Evolutionary conservation across 1,140 invertebrate genomes (phyloP).

Genomic region (Microvelia longipes): DNA sequence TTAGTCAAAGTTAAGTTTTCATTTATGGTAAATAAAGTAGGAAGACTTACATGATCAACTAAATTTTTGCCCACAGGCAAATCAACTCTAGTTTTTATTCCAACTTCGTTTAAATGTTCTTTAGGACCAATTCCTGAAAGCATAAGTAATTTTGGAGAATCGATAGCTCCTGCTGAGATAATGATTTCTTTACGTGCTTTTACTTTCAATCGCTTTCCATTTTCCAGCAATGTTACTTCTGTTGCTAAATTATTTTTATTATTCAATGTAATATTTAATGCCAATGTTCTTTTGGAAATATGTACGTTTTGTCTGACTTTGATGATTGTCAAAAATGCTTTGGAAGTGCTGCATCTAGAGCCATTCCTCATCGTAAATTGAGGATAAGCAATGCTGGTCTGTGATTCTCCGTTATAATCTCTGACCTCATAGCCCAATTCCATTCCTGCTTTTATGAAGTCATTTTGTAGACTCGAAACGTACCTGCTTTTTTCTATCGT

Average conservation of each 20-base stretch:
- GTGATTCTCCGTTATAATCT: conserved; percentile 35
- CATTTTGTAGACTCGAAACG: conserved; percentile 35
- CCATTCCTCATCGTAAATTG: conserved; percentile 53
- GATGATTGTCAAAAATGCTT: conserved; percentile 50
- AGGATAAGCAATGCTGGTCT: conserved; percentile 32
- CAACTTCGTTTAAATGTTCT: conserved; percentile 48
- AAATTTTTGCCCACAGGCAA: conserved; percentile 48
- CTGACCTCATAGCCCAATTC: conserved; percentile 35
- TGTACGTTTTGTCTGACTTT: not conserved
- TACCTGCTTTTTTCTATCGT: conserved; percentile 47
- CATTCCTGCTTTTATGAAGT: conserved; percentile 34
- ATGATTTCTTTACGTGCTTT: conserved; percentile 51
- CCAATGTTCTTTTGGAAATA: not conserved
- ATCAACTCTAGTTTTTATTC: conserved; percentile 52
- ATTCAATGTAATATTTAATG: not conserved
- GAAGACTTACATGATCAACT: conserved; percentile 49
- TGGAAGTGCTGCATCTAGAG: conserved; percentile 50
- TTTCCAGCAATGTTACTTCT: conserved; percentile 53
- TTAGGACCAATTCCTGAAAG: conserved; percentile 68
- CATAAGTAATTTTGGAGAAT: conserved; percentile 66
- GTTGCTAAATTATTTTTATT: not conserved
- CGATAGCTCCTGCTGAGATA: conserved; percentile 59
- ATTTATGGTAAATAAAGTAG: not conserved
- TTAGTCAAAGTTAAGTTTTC: not conserved
- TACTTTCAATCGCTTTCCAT: conserved; percentile 37